A percentile compares a stretch with the other conserved stretches of the same genome.
These are phyloP conservation scores for Sebastes trivittatus DNA, from an alignment of 2,797 vertebrate genomes.

Conservation along the genomic window DNA sequence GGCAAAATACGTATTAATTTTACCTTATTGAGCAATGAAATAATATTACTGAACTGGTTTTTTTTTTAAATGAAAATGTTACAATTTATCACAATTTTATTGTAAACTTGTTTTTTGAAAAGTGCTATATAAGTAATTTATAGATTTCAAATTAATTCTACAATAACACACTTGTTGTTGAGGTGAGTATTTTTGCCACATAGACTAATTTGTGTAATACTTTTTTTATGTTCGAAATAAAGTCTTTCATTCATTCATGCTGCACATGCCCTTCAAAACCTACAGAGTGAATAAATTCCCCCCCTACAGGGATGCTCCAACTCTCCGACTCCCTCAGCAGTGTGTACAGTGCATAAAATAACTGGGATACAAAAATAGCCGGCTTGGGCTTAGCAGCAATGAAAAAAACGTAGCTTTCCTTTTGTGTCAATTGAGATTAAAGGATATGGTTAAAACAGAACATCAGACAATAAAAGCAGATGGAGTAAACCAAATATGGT, in stretches of 20 bases:
- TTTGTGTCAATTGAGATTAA: conserved; percentile 93
- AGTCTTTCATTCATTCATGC: conserved; percentile 5
- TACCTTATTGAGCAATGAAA: neutral
- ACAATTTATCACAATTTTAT: neutral
- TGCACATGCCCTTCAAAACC: conserved; percentile 39
- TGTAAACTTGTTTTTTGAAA: neutral
- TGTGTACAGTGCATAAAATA: conserved; percentile 80
- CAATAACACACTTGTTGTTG: neutral
- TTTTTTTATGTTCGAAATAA: no score
- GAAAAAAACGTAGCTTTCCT: conserved; percentile 98
- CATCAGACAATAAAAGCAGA: no score
- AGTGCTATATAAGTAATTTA: neutral
- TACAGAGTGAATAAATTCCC: conserved; percentile 12
- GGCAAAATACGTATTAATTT: neutral
- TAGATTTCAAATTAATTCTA: neutral
- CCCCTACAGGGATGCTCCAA: conserved; percentile 61
- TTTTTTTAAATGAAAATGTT: neutral
- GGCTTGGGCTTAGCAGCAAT: conserved; percentile 86
- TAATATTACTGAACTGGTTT: neutral
- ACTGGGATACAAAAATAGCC: conserved; percentile 96
- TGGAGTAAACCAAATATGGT: no score
- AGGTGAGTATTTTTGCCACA: neutral
- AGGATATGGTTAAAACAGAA: no score
- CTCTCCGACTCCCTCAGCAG: conserved; percentile 61
- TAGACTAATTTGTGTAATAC: neutral